phyloP scores from a whole-genome alignment of 30 jellyfish, hydroid and myxozoan genomes.

The Chironex yamaguchii region DNA sequence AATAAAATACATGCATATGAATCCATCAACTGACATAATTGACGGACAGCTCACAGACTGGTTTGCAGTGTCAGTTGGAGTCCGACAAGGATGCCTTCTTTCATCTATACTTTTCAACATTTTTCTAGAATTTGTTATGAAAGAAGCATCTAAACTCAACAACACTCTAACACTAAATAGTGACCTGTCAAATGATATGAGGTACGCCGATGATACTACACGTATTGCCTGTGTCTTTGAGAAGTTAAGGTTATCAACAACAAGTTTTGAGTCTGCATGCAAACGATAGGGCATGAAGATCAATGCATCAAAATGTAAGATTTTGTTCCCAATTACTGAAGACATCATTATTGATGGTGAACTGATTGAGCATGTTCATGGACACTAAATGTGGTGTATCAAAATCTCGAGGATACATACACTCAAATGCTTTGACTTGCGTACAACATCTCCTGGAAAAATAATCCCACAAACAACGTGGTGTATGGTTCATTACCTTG shows the following conservation, averaged over 20 bases:
- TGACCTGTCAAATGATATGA: conserved; percentile 4
- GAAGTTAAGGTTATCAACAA: conserved; percentile 13
- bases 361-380: conserved; percentile 46
- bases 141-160: conserved; percentile 12
- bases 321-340: conserved; percentile 12
- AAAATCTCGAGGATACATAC: too few species aligned
- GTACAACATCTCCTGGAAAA: too few species aligned
- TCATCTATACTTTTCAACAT: conserved; percentile 59
- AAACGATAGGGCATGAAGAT: conserved; percentile 49
- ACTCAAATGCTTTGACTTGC: too few species aligned
- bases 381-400: too few species aligned
- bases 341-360: conserved; percentile 16
- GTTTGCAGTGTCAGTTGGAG: conserved; percentile 57
- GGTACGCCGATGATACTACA: conserved; percentile 72
- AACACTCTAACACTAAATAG: background rate
- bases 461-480: too few species aligned
- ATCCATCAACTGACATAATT: conserved; percentile 44
- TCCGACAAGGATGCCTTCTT: conserved; percentile 63
- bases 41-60: conserved; percentile 59
- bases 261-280: conserved; percentile 36
- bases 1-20: too few species aligned
- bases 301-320: conserved; percentile 45
- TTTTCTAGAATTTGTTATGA: conserved; percentile 63
- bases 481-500: too few species aligned
- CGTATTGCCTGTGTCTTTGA: conserved; percentile 11